Conservation (phyloP, 2,797 vertebrate species). For the Sebastes minor region DNA sequence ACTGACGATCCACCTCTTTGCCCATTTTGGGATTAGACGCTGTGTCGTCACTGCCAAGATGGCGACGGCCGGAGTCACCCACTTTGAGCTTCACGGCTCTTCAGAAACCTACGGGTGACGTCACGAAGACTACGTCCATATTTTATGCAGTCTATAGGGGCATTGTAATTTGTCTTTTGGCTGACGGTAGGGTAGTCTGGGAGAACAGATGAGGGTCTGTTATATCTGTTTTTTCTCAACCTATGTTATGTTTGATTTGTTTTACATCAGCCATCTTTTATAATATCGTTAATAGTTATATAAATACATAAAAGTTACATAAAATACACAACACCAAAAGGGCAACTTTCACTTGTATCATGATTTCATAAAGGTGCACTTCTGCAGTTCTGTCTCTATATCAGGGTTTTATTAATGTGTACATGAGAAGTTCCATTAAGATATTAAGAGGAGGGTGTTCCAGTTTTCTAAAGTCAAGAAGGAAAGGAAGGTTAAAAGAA, state of each 20-base stretch:
- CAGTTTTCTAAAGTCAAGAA: not conserved
- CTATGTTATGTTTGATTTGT: not conserved
- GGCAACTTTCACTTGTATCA: not conserved
- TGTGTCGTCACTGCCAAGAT: too few species aligned
- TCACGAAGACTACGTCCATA: too few species aligned
- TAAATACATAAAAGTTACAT: not conserved
- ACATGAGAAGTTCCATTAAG: not conserved
- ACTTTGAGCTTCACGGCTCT: too few species aligned
- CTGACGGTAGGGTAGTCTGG: not conserved
- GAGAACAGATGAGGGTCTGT: not conserved
- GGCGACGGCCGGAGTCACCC: too few species aligned
- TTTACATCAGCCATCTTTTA: not conserved
- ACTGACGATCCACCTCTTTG: rapidly evolving
- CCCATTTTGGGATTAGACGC: too few species aligned
- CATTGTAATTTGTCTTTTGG: not conserved
- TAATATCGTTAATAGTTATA: not conserved
- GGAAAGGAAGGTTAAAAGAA: not conserved
- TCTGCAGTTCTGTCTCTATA: not conserved
- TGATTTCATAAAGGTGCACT: not conserved
- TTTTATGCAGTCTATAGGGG: too few species aligned
- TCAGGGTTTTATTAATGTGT: not conserved
- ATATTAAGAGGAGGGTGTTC: not conserved
- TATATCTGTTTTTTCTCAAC: not conserved
- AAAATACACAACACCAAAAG: not conserved
- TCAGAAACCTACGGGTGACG: too few species aligned